Evolutionary conservation across 1,140 invertebrate species (phyloP).

Genomic region (Drosophila ohnishii): DNA sequence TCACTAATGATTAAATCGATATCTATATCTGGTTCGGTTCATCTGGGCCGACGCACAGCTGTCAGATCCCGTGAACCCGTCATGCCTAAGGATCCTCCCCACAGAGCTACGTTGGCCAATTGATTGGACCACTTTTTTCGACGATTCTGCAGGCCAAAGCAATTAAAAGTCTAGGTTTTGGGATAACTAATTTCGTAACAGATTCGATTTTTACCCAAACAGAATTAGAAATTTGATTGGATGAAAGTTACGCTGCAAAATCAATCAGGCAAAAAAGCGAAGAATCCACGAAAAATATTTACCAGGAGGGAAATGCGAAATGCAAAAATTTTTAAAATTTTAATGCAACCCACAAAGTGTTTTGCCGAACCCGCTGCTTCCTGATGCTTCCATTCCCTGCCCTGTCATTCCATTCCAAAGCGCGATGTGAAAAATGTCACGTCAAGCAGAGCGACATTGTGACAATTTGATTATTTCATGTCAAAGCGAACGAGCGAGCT

Average conservation of each 20-base stretch:
- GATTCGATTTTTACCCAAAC: neutral
- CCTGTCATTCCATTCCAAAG: conserved; percentile 2
- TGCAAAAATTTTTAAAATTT: conserved; percentile 53
- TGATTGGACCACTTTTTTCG: conserved; percentile 20
- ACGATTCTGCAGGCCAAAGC: neutral
- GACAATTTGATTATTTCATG: conserved; percentile 77
- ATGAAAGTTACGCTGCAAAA: neutral
- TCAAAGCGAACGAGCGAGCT: conserved; percentile 48
- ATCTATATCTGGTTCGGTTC: conserved; percentile 59
- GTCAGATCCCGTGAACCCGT: conserved; percentile 45
- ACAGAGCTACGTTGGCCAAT: conserved; percentile 28
- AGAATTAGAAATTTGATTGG: neutral
- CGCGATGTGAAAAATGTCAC: conserved; percentile 45
- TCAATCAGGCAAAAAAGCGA: conserved; percentile 10
- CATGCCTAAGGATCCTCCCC: conserved; percentile 42
- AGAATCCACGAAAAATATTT: conserved; percentile 3
- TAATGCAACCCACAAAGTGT: conserved; percentile 36
- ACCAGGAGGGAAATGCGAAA: conserved; percentile 35
- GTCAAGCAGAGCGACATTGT: conserved; percentile 46
- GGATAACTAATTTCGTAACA: neutral
- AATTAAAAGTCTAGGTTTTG: neutral
- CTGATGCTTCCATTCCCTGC: neutral
- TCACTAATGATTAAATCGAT: conserved; percentile 79
- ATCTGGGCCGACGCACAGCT: conserved; percentile 52
- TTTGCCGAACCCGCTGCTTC: conserved; percentile 32